Base-by-base conservation (phyloP, 2,113 vertebrate species). In the Callocephalon fimbriatum region DNA sequence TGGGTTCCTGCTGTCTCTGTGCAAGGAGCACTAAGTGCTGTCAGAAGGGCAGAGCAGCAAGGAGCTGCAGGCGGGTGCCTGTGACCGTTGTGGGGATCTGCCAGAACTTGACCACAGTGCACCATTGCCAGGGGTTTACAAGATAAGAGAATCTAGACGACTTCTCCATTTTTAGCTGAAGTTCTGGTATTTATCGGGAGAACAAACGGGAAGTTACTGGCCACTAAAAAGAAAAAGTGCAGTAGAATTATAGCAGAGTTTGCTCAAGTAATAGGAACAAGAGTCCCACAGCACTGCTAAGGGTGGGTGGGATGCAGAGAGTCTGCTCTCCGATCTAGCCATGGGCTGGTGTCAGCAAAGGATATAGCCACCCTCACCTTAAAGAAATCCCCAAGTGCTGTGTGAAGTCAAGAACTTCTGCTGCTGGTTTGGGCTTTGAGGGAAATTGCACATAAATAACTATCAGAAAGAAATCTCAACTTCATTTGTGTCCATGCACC, bases 81-180 rank as follows among this genome's bases (percentile, higher is more conserved):
- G 76, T 67, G 80, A 62, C 79, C 48, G 80, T 80, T 94, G 72
- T 31, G 32, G 54, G 47, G 35, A 74, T 75, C 79, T 67, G 68
- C 73, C 73, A 15, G 45, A 54, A 58, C 73, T 38, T 2, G 3
- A 77, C 90, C 86, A 38, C 84, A 85, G 51, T 48, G 10, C 80
- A 37, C 42, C 85, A 48, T 4, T 56, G n/a, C 85, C 11, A 92
- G 44, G 87, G 50, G 25, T 74, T 73, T 16, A 63, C 63, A 11
- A 94, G 93, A 89, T 93, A 85, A 83, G 91, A 83, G 89, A 92
- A 86, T 91, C 78, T 54, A 96, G 78, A 71, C 26, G 0, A 96
- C 96, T 97, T 97, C 97, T 96, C 93, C 94, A 97, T 97, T 97
- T 95, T 91, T 80, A 95, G 89, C 85, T 95, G 96, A 97, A 97